These are phyloP conservation scores for Uropetala carovei DNA, from an alignment of 2,888 invertebrate species.

Conservation along the genomic window DNA sequence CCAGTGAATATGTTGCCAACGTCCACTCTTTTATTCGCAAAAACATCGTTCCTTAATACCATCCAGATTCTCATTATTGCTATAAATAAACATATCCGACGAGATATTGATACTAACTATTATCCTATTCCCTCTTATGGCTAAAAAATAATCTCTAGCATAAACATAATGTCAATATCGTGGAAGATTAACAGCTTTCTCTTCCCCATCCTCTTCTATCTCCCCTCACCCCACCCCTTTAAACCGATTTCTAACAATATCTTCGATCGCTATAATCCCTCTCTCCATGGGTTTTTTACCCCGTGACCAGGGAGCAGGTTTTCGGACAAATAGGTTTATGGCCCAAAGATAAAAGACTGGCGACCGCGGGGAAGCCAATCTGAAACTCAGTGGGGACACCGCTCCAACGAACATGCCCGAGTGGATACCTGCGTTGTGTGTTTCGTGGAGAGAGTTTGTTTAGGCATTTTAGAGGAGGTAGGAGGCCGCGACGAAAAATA, in stretches of 20 bases:
- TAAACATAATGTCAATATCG: no score
- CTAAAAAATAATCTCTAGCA: no score
- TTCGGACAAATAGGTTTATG: constrained; percentile 52
- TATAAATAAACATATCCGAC: no score
- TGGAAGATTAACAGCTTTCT: no score
- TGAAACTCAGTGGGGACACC: constrained; percentile 49
- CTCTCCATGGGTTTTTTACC: background rate
- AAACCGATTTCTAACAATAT: background rate
- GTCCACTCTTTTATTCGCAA: no score
- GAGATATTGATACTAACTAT: no score
- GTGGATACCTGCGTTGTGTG: background rate
- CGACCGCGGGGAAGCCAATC: constrained; percentile 40
- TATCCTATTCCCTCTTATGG: no score
- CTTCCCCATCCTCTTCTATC: background rate
- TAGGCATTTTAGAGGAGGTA: background rate
- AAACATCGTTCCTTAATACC: no score
- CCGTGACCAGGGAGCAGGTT: constrained; percentile 18
- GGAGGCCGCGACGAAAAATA: background rate
- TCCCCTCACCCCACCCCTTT: no score
- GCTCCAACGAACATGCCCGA: background rate
- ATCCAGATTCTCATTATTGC: no score
- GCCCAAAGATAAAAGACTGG: constrained; percentile 36
- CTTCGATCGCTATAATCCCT: background rate
- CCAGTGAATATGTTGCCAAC: no score
- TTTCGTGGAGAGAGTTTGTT: background rate